Percentiles rank a stretch among this genome's conserved stretches.
Conservation (phyloP, 2,113 vertebrate genomes). For the Misgurnus anguillicaudatus region DNA sequence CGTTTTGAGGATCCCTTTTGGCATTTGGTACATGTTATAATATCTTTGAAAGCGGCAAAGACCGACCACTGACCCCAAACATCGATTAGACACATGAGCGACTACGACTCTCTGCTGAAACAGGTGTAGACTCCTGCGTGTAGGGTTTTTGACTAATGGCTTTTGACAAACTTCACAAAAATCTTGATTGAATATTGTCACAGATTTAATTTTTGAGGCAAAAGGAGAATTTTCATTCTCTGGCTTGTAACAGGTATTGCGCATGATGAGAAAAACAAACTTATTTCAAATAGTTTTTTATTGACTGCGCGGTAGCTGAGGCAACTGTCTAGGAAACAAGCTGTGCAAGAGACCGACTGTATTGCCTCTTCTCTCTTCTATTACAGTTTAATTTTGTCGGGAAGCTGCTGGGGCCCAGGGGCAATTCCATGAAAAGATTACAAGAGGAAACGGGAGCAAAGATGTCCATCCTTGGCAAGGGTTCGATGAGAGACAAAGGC, state of each 20-base stretch:
- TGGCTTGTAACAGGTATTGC: conserved; percentile 20
- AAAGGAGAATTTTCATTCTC: not conserved
- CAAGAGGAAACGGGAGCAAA: conserved; percentile 99
- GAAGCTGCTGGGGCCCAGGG: conserved; percentile 97
- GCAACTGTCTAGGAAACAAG: conserved; percentile 34
- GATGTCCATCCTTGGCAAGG: conserved; percentile 99
- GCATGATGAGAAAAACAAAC: conserved; percentile 28
- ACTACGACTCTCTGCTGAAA: conserved; percentile 45
- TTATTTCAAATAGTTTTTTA: conserved; percentile 37
- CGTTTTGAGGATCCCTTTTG: conserved; percentile 67
- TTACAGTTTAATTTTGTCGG: conserved; percentile 99
- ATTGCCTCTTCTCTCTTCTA: conserved; percentile 58
- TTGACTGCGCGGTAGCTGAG: conserved; percentile 46
- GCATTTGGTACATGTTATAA: conserved; percentile 61
- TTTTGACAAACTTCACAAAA: conserved; percentile 3
- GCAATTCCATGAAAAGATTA: conserved; percentile 98
- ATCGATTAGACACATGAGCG: conserved; percentile 61
- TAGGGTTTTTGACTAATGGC: not conserved
- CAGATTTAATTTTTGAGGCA: not conserved
- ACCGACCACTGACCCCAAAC: conserved; percentile 57
- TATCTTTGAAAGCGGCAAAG: conserved; percentile 38
- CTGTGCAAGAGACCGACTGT: conserved; percentile 37
- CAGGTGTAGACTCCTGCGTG: conserved; percentile 8
- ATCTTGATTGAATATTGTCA: not conserved
- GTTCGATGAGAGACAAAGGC: conserved; percentile 98